Conservation (phyloP, 2,113 vertebrate genomes). For the Nematolebias whitei region DNA sequence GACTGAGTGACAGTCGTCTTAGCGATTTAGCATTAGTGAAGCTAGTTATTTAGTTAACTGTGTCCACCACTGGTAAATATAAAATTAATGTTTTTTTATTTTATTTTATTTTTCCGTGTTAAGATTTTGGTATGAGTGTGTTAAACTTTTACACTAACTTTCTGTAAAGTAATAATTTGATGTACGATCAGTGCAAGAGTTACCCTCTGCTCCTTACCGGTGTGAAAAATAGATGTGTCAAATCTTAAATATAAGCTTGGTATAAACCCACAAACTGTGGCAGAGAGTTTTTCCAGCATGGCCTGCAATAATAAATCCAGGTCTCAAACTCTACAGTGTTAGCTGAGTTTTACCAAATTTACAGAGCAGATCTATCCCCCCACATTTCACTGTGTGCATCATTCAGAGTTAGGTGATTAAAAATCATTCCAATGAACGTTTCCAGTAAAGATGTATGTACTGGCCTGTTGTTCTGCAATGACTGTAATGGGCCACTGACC, state of each 20-base stretch:
- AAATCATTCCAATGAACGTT: constrained; percentile 37
- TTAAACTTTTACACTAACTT: constrained; percentile 17
- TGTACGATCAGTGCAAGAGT: constrained; percentile 31
- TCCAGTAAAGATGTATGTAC: constrained; percentile 47
- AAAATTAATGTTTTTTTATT: too few species aligned
- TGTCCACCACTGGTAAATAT: too few species aligned
- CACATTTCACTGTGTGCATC: constrained; percentile 48
- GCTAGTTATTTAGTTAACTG: too few species aligned
- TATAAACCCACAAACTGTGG: constrained; percentile 44
- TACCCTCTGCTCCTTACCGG: constrained; percentile 33
- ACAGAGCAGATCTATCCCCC: constrained; percentile 50
- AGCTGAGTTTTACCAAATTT: constrained; percentile 38
- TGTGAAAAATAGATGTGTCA: constrained; percentile 57
- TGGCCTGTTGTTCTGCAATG: constrained; percentile 22
- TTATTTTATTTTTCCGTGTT: not conserved
- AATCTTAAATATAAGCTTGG: constrained; percentile 57
- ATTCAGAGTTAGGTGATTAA: constrained; percentile 38
- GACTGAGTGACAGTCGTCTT: too few species aligned
- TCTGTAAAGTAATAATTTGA: constrained; percentile 2
- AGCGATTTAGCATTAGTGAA: too few species aligned
- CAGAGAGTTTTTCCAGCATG: constrained; percentile 36
- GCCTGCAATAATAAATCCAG: constrained; percentile 59
- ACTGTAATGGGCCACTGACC: constrained; percentile 17
- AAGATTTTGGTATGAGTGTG: not conserved
- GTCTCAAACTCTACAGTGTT: constrained; percentile 28